These are phyloP conservation scores for Ectobius pallidus DNA, from an alignment of 2,888 invertebrate genomes.

Conservation along the genomic window DNA sequence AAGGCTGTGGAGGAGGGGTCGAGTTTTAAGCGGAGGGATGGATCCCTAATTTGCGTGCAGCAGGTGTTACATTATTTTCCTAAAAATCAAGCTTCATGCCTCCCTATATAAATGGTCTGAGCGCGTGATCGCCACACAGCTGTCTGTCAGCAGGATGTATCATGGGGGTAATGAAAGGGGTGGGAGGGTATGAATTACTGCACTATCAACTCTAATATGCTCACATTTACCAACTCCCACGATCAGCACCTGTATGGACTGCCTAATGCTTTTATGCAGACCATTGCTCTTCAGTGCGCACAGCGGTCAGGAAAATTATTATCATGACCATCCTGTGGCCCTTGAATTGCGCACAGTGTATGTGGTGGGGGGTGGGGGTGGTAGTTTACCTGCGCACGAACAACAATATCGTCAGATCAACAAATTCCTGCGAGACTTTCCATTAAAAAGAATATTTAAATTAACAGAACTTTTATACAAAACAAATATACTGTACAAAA, in stretches of 20 bases:
- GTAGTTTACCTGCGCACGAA: too few species aligned
- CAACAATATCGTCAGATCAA: too few species aligned
- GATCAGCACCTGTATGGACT: too few species aligned
- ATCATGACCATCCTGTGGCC: too few species aligned
- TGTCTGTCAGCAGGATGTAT: constrained; percentile 33
- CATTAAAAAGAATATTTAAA: too few species aligned
- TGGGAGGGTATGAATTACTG: constrained; percentile 25
- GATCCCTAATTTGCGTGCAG: constrained; percentile 36
- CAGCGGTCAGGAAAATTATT: not conserved
- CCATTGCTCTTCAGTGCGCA: too few species aligned
- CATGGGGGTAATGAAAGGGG: constrained; percentile 27
- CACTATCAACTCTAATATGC: constrained; percentile 27
- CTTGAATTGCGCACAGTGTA: too few species aligned
- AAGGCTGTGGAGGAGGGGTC: not conserved
- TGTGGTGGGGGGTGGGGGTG: too few species aligned
- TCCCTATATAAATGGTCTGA: constrained; percentile 21
- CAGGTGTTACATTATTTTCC: constrained; percentile 26
- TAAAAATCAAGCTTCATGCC: not conserved
- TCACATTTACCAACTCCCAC: constrained; percentile 13
- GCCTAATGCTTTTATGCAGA: too few species aligned
- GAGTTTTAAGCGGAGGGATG: constrained; percentile 20
- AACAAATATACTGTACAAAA: too few species aligned
- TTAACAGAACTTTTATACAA: too few species aligned
- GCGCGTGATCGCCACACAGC: constrained; percentile 31
- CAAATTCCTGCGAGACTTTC: too few species aligned